These are phyloP conservation scores for Lithosia quadra DNA, from an alignment of 2,888 invertebrate species.

Conservation along the genomic window DNA sequence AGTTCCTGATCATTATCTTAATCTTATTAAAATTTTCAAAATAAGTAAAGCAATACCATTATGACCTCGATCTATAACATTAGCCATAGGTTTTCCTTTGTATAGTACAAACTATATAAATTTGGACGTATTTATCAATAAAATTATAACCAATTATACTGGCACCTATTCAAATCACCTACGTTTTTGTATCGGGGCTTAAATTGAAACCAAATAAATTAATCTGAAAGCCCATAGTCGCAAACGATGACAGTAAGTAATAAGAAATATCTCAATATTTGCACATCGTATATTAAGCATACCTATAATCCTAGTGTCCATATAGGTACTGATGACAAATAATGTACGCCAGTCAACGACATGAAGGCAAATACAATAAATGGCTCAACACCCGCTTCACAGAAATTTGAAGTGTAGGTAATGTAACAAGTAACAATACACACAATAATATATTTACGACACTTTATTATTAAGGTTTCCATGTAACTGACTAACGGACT, in stretches of 20 bases:
- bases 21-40: not conserved
- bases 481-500: slow-evolving; percentile 27
- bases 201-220: not conserved
- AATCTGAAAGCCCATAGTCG: slow-evolving; percentile 10
- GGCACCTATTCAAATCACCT: not conserved
- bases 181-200: no score
- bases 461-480: not conserved
- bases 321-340: slow-evolving; percentile 31
- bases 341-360: slow-evolving; percentile 34
- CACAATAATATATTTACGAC: slow-evolving; percentile 3
- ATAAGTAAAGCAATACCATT: not conserved
- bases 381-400: slow-evolving; percentile 26
- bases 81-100: not conserved
- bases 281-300: slow-evolving; percentile 14
- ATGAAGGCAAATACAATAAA: slow-evolving; percentile 39
- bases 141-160: not conserved
- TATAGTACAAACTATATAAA: not conserved
- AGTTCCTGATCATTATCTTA: no score
- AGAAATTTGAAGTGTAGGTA: slow-evolving; percentile 31
- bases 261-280: slow-evolving; percentile 31
- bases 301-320: slow-evolving; percentile 15
- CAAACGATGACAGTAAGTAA: slow-evolving; percentile 14
- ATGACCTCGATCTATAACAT: no score
- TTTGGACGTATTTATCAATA: not conserved
- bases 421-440: slow-evolving; percentile 27